Percentiles rank a stretch among this genome's conserved stretches.
Conservation (phyloP, 2,888 invertebrate genomes). For the Isoperla grammatica region DNA sequence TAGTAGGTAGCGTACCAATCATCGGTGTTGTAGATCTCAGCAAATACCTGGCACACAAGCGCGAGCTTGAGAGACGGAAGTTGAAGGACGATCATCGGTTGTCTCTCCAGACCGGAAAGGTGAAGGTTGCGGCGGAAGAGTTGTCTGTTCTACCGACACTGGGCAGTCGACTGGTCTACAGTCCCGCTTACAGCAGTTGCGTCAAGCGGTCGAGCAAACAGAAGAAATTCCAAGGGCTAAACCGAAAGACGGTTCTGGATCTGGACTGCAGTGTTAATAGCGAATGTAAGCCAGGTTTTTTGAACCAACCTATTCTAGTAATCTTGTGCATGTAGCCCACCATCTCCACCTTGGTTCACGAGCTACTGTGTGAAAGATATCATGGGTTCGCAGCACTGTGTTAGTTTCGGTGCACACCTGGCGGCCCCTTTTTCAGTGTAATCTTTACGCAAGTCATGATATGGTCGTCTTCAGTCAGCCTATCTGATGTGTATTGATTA, state of each 20-base stretch:
- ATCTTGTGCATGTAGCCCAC: too few relatives aligned
- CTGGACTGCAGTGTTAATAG: not conserved
- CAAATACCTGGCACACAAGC: conserved; percentile 33
- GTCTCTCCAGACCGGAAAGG: conserved; percentile 9
- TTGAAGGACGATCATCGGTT: conserved; percentile 18
- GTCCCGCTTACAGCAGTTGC: conserved; percentile 13
- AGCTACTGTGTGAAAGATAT: too few relatives aligned
- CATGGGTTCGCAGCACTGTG: too few relatives aligned
- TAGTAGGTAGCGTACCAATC: too few relatives aligned
- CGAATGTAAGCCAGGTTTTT: not conserved
- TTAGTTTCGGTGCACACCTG: too few relatives aligned
- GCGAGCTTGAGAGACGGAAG: conserved; percentile 29
- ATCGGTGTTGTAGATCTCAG: conserved; percentile 34
- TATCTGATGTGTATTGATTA: too few relatives aligned
- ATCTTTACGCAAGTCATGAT: too few relatives aligned
- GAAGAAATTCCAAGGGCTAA: not conserved
- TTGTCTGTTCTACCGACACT: not conserved
- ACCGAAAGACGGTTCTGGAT: not conserved
- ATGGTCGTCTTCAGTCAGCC: too few relatives aligned
- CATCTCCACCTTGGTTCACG: too few relatives aligned
- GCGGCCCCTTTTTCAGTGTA: too few relatives aligned
- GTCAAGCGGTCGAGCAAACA: not conserved
- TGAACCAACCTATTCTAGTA: too few relatives aligned
- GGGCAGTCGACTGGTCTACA: conserved; percentile 1
- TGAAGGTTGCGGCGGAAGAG: not conserved